Percentiles rank a stretch among this genome's conserved stretches.
These are phyloP conservation scores for Sander lucioperca DNA, from an alignment of 2,113 vertebrate genomes.

Conservation along the genomic window DNA sequence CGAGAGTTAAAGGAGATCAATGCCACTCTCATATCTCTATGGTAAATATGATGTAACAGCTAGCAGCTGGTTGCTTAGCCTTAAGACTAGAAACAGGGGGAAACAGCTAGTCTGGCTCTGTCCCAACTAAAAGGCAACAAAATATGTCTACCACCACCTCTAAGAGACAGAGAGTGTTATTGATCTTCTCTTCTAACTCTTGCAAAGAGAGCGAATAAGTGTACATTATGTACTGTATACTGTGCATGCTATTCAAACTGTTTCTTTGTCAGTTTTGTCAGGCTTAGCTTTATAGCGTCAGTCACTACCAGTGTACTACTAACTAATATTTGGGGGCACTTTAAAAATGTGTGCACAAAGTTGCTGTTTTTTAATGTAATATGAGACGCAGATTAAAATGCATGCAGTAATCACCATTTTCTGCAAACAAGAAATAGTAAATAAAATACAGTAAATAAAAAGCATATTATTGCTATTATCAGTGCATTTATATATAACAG, in stretches of 20 bases:
- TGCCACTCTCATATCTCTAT: neutral
- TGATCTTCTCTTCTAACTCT: neutral
- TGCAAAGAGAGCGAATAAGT: neutral
- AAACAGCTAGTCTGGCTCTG: neutral
- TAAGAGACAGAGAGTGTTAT: neutral
- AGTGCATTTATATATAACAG: no score
- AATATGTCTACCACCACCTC: neutral
- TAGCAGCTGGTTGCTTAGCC: conserved; percentile 6
- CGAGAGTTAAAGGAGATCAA: neutral
- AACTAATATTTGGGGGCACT: no score
- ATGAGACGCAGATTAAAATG: no score
- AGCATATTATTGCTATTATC: no score
- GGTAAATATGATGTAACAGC: neutral
- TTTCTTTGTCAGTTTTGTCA: neutral
- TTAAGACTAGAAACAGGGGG: neutral
- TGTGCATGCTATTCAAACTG: neutral
- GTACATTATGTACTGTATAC: neutral
- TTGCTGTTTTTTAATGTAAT: no score
- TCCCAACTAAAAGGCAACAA: neutral
- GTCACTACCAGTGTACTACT: no score
- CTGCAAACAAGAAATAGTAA: no score
- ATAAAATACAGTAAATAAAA: no score
- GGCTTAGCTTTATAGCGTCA: neutral
- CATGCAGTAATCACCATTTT: no score
- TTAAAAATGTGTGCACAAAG: no score